Evolutionary conservation across 1,140 invertebrate species (phyloP).

Genomic region (Chionoecetes opilio): DNA sequence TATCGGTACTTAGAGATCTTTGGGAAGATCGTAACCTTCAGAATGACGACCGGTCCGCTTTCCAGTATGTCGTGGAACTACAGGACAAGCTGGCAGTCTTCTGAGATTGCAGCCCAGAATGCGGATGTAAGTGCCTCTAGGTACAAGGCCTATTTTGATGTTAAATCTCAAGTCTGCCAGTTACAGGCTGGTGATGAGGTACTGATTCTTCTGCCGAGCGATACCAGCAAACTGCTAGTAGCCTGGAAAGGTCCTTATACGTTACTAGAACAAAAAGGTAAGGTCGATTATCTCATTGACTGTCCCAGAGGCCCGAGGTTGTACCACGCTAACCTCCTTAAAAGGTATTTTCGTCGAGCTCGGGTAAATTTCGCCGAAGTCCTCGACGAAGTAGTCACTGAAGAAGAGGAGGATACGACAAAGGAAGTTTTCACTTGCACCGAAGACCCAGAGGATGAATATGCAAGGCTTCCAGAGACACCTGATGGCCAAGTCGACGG

Average conservation of each 20-base stretch:
- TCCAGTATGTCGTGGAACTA: slow-evolving; percentile 41
- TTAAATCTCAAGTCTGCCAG: not conserved
- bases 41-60: not conserved
- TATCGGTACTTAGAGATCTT: too few relatives aligned
- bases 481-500: too few relatives aligned
- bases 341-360: not conserved
- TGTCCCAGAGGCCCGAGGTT: not conserved
- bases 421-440: too few relatives aligned
- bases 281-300: slow-evolving; percentile 27
- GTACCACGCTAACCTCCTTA: slow-evolving; percentile 43
- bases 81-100: not conserved
- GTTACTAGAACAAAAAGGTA: not conserved
- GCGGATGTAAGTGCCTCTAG: slow-evolving; percentile 31
- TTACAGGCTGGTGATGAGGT: slow-evolving; percentile 40
- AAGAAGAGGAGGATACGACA: too few relatives aligned
- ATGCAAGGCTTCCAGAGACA: too few relatives aligned
- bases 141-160: slow-evolving; percentile 47
- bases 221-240: slow-evolving; percentile 24
- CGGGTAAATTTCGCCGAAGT: not conserved
- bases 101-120: slow-evolving; percentile 36
- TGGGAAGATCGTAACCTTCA: not conserved
- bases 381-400: not conserved
- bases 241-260: not conserved
- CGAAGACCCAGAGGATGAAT: too few relatives aligned
- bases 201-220: not conserved